phyloP scores from a whole-genome alignment of 2,113 vertebrate species.

The Cyprinodon tularosa region DNA sequence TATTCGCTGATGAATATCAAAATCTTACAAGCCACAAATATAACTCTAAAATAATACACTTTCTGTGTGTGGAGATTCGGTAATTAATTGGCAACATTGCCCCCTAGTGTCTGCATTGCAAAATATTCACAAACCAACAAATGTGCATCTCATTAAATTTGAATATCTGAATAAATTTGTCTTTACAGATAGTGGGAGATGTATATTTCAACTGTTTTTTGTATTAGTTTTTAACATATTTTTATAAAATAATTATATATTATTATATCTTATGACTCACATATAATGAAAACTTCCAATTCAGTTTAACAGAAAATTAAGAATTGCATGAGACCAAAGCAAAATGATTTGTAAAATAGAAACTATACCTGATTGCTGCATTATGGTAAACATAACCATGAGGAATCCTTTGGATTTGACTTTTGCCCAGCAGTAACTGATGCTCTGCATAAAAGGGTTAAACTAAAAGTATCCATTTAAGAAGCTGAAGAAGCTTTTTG shows the following conservation, averaged over 20 bases:
- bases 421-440: not conserved
- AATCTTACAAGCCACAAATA: not conserved
- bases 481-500: not conserved
- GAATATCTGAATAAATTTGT: not conserved
- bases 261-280: not conserved
- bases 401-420: not conserved
- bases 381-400: not conserved
- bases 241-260: too few species aligned
- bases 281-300: not conserved
- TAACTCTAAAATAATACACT: not conserved
- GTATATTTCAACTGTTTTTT: not conserved
- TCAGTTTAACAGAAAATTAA: not conserved
- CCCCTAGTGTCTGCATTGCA: slow-evolving; percentile 7
- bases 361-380: not conserved
- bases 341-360: not conserved
- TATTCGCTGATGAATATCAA: not conserved
- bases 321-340: too few species aligned
- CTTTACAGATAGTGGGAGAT: not conserved
- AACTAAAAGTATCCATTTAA: not conserved
- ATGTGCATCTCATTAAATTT: not conserved
- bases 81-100: not conserved
- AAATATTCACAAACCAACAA: not conserved
- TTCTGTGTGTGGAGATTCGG: not conserved
- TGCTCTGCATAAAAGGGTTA: not conserved
- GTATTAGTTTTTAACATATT: not conserved